Conservation (phyloP, 2,797 vertebrate species). For the Urocyon cinereoargenteus region DNA sequence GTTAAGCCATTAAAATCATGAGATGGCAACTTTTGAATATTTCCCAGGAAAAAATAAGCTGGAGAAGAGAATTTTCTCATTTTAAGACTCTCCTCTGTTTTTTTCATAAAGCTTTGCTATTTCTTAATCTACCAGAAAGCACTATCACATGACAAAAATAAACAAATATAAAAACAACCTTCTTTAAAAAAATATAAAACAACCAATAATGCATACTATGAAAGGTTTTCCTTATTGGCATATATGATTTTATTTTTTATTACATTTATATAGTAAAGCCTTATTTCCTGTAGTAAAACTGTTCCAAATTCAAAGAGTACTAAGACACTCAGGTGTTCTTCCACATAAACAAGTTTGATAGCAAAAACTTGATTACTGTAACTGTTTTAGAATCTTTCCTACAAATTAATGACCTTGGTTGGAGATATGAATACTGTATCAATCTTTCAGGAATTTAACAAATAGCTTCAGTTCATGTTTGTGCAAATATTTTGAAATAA, state of each 20-base stretch:
- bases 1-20: neutral
- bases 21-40: neutral
- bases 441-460: neutral
- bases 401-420: neutral
- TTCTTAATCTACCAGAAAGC: neutral
- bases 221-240: neutral
- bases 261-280: neutral
- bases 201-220: neutral
- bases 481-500: neutral
- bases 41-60: neutral
- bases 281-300: slow-evolving; percentile 25
- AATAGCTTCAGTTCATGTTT: neutral
- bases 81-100: neutral
- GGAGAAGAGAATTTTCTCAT: neutral
- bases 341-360: neutral
- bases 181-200: slow-evolving; percentile 4
- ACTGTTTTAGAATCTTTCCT: neutral
- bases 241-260: neutral
- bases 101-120: neutral
- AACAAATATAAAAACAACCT: neutral
- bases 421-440: neutral
- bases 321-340: neutral
- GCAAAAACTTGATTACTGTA: neutral
- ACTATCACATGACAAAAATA: neutral
- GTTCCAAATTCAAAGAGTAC: neutral